phyloP scores from a whole-genome alignment of 2,888 invertebrate species.

The Ochropacha duplaris region DNA sequence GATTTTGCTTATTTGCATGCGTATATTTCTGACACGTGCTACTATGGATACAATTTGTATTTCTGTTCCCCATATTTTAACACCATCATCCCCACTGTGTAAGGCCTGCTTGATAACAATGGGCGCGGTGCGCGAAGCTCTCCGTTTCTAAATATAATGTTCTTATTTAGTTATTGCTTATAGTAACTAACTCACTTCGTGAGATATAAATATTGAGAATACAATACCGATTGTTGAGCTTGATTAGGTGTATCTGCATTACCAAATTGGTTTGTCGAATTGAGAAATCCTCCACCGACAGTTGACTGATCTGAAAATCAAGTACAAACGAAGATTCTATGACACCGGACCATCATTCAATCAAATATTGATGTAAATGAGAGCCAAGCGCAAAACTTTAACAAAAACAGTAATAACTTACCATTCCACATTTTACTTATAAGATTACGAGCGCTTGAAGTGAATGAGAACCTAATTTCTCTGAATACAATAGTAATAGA shows the following conservation, averaged over 20 bases:
- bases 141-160: slow-evolving; percentile 51
- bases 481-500: too few species aligned
- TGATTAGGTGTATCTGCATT: slow-evolving; percentile 73
- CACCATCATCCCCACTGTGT: slow-evolving; percentile 73
- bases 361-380: too few species aligned
- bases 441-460: neutral
- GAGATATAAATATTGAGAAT: too few species aligned
- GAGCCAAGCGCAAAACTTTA: too few species aligned
- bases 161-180: neutral
- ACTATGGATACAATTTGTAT: slow-evolving; percentile 74
- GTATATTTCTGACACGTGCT: slow-evolving; percentile 68
- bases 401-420: too few species aligned
- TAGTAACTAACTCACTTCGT: too few species aligned
- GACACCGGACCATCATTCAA: neutral
- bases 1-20: slow-evolving; percentile 77
- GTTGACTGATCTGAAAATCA: slow-evolving; percentile 68
- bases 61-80: slow-evolving; percentile 79
- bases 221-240: slow-evolving; percentile 61
- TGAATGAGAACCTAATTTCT: too few species aligned
- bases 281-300: slow-evolving; percentile 75
- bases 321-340: neutral
- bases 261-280: slow-evolving; percentile 74
- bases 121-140: slow-evolving; percentile 76
- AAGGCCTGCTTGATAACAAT: slow-evolving; percentile 76
- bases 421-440: slow-evolving; percentile 53